Evolutionary conservation across 2,113 vertebrate species (phyloP).

Genomic region (Ictalurus furcatus): DNA sequence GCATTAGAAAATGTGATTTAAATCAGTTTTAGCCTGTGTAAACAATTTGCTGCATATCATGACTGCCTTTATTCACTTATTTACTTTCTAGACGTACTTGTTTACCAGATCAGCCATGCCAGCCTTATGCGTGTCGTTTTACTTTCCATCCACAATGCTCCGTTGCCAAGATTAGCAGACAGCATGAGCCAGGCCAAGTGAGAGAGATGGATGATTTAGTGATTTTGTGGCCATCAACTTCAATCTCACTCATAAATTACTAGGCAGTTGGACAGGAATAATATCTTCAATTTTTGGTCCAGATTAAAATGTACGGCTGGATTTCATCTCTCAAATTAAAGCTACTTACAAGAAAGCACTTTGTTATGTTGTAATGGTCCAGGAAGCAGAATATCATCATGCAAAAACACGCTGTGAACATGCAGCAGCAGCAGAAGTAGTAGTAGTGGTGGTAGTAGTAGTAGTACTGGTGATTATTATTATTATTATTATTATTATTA

Average conservation of each 20-base stretch:
- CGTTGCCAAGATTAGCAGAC: background rate
- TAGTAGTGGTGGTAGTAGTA: background rate
- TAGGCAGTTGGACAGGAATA: background rate
- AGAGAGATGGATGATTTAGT: background rate
- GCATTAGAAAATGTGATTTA: background rate
- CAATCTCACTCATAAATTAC: slow-evolving; percentile 3
- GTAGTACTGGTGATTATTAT: too few species aligned
- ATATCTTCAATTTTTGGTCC: background rate
- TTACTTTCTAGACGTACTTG: background rate
- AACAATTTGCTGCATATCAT: background rate
- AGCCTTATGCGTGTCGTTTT: slow-evolving; percentile 3
- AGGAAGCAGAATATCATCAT: background rate
- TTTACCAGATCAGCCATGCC: slow-evolving; percentile 23
- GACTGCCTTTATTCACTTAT: slow-evolving; percentile 1
- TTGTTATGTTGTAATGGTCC: background rate
- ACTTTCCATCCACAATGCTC: background rate
- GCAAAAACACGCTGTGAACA: background rate
- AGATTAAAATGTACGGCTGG: background rate
- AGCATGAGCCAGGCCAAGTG: slow-evolving; percentile 1
- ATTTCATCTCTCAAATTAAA: background rate
- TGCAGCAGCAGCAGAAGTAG: background rate
- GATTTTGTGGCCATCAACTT: background rate
- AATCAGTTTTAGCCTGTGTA: background rate
- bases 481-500: background rate
- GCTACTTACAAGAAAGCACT: background rate